phyloP scores from a whole-genome alignment of 2,797 vertebrate species.

The Smutsia temminckii region DNA sequence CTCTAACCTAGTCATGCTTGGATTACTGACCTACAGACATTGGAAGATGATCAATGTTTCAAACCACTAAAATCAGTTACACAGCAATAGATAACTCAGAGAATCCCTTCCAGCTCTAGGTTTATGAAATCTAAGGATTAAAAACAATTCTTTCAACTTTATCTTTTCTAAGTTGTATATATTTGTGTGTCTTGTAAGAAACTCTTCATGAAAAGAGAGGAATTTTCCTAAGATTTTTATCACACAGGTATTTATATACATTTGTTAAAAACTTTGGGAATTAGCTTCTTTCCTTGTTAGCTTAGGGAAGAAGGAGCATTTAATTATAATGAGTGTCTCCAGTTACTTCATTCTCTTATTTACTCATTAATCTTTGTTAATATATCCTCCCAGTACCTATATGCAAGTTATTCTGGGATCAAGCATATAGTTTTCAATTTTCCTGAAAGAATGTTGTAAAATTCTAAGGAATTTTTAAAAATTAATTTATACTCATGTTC shows the following conservation, averaged over 20 bases:
- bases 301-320: not conserved
- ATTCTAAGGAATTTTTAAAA: not conserved
- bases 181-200: not conserved
- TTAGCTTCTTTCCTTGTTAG: not conserved
- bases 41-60: not conserved
- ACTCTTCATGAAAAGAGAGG: not conserved
- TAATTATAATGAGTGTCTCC: not conserved
- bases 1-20: not conserved
- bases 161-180: not conserved
- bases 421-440: not conserved
- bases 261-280: not conserved
- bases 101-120: not conserved
- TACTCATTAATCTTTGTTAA: not conserved
- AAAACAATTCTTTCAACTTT: not conserved
- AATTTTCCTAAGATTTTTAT: not conserved
- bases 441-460: not conserved
- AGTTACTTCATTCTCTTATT: not conserved
- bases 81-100: not conserved
- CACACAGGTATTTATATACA: not conserved
- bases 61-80: not conserved
- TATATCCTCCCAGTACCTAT: not conserved
- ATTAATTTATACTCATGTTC: not conserved
- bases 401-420: not conserved
- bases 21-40: not conserved
- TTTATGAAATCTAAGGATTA: not conserved